A percentile compares a stretch with the other conserved stretches of the same genome.
Evolutionary conservation across 1,140 invertebrate species (phyloP).

Genomic region (Colletes gigas): DNA sequence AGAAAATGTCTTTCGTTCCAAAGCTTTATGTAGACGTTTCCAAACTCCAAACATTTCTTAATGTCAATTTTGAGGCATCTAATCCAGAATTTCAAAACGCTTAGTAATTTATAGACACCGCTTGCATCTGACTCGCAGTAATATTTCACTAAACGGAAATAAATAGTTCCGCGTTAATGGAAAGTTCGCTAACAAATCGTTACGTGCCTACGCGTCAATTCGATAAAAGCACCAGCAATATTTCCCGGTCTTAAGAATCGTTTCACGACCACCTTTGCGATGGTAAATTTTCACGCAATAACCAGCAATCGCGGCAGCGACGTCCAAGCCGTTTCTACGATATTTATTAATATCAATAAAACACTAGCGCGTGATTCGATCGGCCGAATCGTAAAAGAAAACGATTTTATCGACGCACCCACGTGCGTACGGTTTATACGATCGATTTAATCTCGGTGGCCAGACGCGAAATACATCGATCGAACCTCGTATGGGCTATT

Average conservation of each 20-base stretch:
- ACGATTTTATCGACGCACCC: conserved; percentile 54
- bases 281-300: conserved; percentile 49
- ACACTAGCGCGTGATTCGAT: conserved; percentile 12
- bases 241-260: background rate
- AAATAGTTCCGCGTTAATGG: background rate
- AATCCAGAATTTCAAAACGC: too few species aligned
- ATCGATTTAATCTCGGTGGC: conserved; percentile 58
- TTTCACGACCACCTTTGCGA: conserved; percentile 14
- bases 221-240: background rate
- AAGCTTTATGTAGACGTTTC: too few species aligned
- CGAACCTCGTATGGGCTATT: conserved; percentile 49
- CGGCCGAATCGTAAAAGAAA: background rate
- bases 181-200: background rate
- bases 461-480: conserved; percentile 47
- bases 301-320: conserved; percentile 20
- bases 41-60: too few species aligned
- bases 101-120: too few species aligned
- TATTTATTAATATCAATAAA: conserved; percentile 61
- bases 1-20: too few species aligned
- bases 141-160: too few species aligned
- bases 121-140: too few species aligned
- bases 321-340: background rate
- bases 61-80: too few species aligned
- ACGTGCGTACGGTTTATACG: conserved; percentile 38
- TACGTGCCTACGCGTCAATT: conserved; percentile 3